These are phyloP conservation scores for Hyles euphorbiae DNA, from an alignment of 1,140 invertebrate genomes.

Conservation along the genomic window DNA sequence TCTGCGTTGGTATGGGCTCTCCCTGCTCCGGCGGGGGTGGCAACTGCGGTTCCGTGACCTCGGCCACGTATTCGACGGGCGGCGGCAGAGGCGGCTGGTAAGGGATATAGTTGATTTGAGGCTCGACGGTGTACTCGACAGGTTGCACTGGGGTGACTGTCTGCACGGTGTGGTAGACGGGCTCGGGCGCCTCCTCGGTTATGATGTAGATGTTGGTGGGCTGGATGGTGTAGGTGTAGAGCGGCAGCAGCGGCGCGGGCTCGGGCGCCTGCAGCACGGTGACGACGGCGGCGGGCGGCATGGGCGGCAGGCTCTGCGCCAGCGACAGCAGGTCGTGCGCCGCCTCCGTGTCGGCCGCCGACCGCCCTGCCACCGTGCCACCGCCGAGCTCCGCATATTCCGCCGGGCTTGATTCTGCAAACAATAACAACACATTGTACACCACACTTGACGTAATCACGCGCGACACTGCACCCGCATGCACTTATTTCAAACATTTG, in stretches of 20 bases:
- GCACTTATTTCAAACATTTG: too few species aligned
- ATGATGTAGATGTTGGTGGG: constrained; percentile 60
- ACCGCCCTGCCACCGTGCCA: constrained; percentile 33
- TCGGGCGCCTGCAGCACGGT: constrained; percentile 28
- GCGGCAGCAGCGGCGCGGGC: constrained; percentile 31
- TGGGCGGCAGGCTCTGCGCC: constrained; percentile 85
- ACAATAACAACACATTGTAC: constrained; percentile 9
- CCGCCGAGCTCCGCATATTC: constrained; percentile 38
- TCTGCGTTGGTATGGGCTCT: neutral
- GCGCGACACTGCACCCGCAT: too few species aligned
- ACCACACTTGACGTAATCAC: too few species aligned
- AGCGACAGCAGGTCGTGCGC: constrained; percentile 90
- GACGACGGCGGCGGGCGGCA: constrained; percentile 74
- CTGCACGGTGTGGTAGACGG: constrained; percentile 32
- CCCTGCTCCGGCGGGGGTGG: constrained; percentile 7
- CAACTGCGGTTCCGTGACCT: neutral
- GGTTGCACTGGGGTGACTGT: constrained; percentile 30
- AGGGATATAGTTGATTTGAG: constrained; percentile 39
- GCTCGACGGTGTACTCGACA: constrained; percentile 35
- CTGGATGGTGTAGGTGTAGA: constrained; percentile 54
- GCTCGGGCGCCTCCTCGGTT: constrained; percentile 50
- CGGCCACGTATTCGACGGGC: neutral
- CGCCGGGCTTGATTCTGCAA: constrained; percentile 16
- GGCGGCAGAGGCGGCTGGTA: constrained; percentile 26
- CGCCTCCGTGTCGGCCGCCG: constrained; percentile 88